Conservation (phyloP, 2,888 invertebrate genomes). For the Lymantria dispar region DNA sequence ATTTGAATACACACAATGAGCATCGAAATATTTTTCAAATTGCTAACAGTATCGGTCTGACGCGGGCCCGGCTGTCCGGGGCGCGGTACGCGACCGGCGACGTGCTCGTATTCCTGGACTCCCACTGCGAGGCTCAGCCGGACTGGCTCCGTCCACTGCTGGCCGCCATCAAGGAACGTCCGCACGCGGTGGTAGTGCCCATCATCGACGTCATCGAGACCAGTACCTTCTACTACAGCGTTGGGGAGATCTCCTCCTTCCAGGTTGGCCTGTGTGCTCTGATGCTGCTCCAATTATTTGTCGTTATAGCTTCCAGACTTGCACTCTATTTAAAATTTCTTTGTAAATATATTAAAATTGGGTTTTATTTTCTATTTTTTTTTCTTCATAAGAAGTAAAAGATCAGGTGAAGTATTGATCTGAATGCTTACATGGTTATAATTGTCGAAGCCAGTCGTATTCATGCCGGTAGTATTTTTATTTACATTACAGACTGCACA, state of each 20-base stretch:
- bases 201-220: conserved; percentile 97
- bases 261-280: conserved; percentile 51
- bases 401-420: too few species aligned
- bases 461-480: too few species aligned
- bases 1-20: too few species aligned
- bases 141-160: conserved; percentile 95
- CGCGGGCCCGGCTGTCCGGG: conserved; percentile 93
- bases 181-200: conserved; percentile 92
- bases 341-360: too few species aligned
- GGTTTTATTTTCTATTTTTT: too few species aligned
- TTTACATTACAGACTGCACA: too few species aligned
- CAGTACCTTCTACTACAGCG: conserved; percentile 88
- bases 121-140: conserved; percentile 92
- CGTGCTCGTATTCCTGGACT: conserved; percentile 93
- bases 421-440: too few species aligned
- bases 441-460: too few species aligned
- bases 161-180: conserved; percentile 87
- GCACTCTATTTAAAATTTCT: too few species aligned
- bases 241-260: conserved; percentile 74
- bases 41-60: conserved; percentile 46
- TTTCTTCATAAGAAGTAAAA: too few species aligned
- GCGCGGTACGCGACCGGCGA: conserved; percentile 91
- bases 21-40: not conserved
- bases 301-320: too few species aligned
- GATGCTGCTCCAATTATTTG: not conserved